Percentiles rank a stretch among this genome's conserved stretches.
Evolutionary conservation across 2,113 vertebrate species (phyloP).

Genomic region (Phalacrocorax pelagicus): DNA sequence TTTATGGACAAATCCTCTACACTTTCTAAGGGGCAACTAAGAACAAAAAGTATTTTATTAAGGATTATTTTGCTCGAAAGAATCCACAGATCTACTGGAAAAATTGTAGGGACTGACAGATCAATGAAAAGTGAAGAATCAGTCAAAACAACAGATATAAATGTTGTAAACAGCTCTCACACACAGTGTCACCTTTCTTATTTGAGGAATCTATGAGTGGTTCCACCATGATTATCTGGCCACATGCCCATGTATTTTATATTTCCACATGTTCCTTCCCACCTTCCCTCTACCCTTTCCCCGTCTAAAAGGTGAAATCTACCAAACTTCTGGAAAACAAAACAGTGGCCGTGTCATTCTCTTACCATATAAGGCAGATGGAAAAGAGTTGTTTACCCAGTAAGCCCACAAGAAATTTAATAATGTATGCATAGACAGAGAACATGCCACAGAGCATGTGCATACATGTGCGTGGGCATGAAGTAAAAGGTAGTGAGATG

Average conservation of each 20-base stretch:
- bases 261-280: background rate
- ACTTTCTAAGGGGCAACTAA: background rate
- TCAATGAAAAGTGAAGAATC: background rate
- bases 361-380: background rate
- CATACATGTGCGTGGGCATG: background rate
- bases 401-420: background rate
- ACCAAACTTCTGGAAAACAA: background rate
- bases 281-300: background rate
- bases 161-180: background rate
- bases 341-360: background rate
- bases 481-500: background rate
- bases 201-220: background rate
- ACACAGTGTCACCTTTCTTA: background rate
- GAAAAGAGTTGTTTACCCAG: background rate
- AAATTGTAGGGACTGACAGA: background rate
- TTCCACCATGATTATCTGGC: background rate
- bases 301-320: background rate
- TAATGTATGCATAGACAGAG: background rate
- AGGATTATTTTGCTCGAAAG: background rate
- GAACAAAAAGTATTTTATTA: background rate
- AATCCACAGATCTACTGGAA: background rate
- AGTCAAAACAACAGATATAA: background rate
- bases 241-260: background rate
- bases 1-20: background rate
- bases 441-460: background rate